A percentile compares a stretch with the other conserved stretches of the same genome.
Conservation (phyloP, 2,888 invertebrate species). For the Chrysomela aeneicollis region DNA sequence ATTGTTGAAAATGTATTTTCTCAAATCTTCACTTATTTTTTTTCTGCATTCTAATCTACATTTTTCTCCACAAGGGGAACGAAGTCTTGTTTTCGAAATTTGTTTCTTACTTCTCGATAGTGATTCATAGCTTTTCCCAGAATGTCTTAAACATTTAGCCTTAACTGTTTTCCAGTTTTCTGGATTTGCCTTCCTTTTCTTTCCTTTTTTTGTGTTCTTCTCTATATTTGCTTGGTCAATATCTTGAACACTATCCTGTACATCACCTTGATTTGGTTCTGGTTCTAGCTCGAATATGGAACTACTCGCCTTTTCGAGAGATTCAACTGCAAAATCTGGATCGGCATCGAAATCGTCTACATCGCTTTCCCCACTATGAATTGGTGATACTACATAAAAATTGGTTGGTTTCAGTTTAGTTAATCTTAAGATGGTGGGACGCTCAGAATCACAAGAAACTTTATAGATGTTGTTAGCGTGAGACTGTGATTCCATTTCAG, state of each 20-base stretch:
- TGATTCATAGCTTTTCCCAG: conserved; percentile 13
- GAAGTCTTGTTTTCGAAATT: neutral
- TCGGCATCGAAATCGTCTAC: too few relatives aligned
- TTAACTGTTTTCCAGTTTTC: conserved; percentile 10
- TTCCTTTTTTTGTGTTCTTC: conserved; percentile 1
- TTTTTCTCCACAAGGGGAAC: conserved; percentile 14
- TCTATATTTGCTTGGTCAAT: conserved; percentile 8
- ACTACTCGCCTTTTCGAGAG: neutral
- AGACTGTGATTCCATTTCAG: conserved; percentile 4
- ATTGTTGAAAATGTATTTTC: neutral
- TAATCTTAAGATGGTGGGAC: neutral
- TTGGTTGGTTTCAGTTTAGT: conserved; percentile 5
- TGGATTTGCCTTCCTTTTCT: conserved; percentile 8
- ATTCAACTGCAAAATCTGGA: neutral
- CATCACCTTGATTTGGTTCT: too few relatives aligned
- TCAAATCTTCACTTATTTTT: conserved; percentile 6
- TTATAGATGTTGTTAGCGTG: neutral
- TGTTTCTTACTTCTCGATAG: conserved; percentile 7
- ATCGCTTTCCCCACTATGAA: conserved; percentile 6
- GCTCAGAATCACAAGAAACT: conserved; percentile 10
- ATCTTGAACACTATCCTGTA: neutral
- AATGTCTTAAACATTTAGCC: conserved; percentile 15
- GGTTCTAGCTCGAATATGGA: too few relatives aligned
- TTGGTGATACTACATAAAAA: conserved; percentile 5
- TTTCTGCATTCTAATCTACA: conserved; percentile 13